Base-by-base conservation (phyloP, 2,888 invertebrate genomes). In the Lissocephala sabroskyi region DNA sequence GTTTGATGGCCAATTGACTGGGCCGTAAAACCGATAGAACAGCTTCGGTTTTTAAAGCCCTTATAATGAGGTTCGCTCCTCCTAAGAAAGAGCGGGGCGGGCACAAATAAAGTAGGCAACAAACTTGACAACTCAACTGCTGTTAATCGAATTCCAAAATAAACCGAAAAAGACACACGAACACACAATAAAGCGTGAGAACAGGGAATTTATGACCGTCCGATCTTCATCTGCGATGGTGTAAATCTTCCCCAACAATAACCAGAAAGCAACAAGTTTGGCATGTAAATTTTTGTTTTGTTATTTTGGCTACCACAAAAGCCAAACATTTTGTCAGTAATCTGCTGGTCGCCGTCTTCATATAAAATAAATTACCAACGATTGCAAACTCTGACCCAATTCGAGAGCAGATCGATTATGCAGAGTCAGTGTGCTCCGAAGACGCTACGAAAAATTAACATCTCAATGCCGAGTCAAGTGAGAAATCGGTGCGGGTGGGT, bases 171-270 rank as follows among this genome's bases (percentile, higher is more conserved):
- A 42, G 16, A n/a, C n/a, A n/a, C n/a, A n/a, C 29, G 18, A 17
- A 35, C 23, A 23, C 23, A 36, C 9, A 44, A 37, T 26, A 36
- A 44, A 28, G 36, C 44, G 44, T 44, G 44, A 44, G 44, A 44
- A 44, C n/a, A 32, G 2, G 4, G 30, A 30, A 30, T 41, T 30
- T 37, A 37, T 37, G n/a, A 5, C 18, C 18, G 5, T 18, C 47
- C 52, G 65, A 71, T 71, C 64, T 59, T 68, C 61, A 77, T 71
- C 71, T 48, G 6, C 14, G 11, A 39, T n/a, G 45, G 49, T 53
- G 70, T 68, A 65, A 71, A 71, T 71, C 75, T 77, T 65, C 46
- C 14, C 19, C 41, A 45, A 7, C 23, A 23, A 23, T 11, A n/a
- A n/a, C n/a, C 23, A 41, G 40, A 44, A 18, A 53, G 54, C 48